Base-by-base conservation (phyloP, 2,888 invertebrate species). In the Mythimna vitellina region DNA sequence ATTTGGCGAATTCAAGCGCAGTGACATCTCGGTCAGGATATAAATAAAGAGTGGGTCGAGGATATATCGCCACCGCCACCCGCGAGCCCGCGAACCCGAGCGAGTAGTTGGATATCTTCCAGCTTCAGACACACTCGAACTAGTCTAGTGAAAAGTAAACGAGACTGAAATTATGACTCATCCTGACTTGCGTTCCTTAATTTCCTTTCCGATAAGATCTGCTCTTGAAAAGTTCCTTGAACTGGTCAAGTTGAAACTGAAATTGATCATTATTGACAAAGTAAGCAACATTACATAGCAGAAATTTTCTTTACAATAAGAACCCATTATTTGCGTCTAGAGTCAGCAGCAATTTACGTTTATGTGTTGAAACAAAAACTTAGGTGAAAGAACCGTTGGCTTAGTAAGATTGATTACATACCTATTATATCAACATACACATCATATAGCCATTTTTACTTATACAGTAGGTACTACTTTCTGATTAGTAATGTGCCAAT, bases 21-120 rank as follows among this genome's bases (percentile, higher is more conserved):
- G 69, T 73, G 85, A 86, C 82, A 84, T 72, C 69, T 83, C 85
- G 82, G 83, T 79, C 84, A 84, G 78, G 79, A 81, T 86, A 86
- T 83, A 87, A 87, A 86, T 86, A 82, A 76, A 80, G 79, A 83
- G 70, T 86, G 73, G 86, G 87, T 87, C 85, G 87, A 87, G 82
- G 83, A 86, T 88, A 80, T 84, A 80, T 78, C 65, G 70, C 76
- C 73, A 77, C 78, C 73, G 70, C 80, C 78, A 76, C 84, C 78
- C 83, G 80, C 82, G 75, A 38, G 38, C 77, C 81, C 77, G 80
- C 82, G 75, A 38, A 22, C 77, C 81, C 77, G 81, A 73, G 70
- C 70, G 80, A 75, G 9, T 67, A 73, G 72, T 90, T 91, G 90
- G 92, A 89, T 73, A 65, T 65, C 77, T 80, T 90, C 90, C 90